Conservation (phyloP, 2,888 invertebrate species). For the Perizoma affinitatum region DNA sequence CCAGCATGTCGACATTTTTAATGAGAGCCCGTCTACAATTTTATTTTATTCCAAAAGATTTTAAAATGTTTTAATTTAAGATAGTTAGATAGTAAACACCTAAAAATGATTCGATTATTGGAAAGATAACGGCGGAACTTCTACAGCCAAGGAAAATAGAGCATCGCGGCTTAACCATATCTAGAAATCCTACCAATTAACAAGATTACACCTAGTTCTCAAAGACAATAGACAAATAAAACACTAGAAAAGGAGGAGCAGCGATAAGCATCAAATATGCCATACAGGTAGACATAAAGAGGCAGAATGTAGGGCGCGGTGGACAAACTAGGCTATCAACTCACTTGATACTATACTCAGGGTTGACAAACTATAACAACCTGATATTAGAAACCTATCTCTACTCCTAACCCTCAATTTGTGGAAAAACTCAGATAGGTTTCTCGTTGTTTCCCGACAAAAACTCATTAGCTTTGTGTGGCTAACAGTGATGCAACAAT, state of each 20-base stretch:
- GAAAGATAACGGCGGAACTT: neutral
- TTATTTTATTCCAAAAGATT: too few species aligned
- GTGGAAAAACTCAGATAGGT: too few species aligned
- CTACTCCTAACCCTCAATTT: too few species aligned
- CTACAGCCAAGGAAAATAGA: neutral
- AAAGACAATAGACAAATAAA: conserved; percentile 9
- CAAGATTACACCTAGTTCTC: neutral
- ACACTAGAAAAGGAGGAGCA: conserved; percentile 1
- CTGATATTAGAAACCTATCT: too few species aligned
- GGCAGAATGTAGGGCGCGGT: conserved; percentile 47
- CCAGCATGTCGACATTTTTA: too few species aligned
- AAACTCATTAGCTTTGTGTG: too few species aligned
- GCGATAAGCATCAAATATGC: conserved; percentile 18
- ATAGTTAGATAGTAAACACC: too few species aligned
- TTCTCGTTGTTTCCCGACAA: too few species aligned
- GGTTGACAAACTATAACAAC: conserved; percentile 21
- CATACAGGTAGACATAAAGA: conserved; percentile 22
- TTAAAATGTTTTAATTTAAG: too few species aligned
- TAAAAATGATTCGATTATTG: too few species aligned
- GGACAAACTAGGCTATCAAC: conserved; percentile 55
- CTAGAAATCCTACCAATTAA: neutral
- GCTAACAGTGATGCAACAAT: too few species aligned
- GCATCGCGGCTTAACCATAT: neutral
- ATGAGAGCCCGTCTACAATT: too few species aligned
- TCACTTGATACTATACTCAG: conserved; percentile 45